Evolutionary conservation across 2,797 vertebrate genomes (phyloP).

Genomic region (Lacerta viridis): DNA sequence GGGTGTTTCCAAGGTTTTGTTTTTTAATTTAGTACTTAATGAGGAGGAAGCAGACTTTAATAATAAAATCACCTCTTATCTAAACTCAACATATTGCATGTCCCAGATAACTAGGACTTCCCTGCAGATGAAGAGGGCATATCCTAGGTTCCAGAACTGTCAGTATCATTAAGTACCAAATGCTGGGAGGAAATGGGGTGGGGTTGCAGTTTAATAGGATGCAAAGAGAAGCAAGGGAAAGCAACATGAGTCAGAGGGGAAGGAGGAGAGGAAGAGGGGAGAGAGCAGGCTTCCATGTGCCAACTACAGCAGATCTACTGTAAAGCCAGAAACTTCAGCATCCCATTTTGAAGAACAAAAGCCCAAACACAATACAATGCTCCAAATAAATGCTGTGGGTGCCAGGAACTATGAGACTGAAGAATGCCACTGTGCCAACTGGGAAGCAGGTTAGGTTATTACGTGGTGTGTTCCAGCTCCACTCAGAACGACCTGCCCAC

Average conservation of each 20-base stretch:
- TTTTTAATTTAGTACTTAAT: background rate
- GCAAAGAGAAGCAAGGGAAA: background rate
- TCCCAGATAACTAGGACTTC: background rate
- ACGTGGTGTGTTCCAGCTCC: conserved; percentile 59
- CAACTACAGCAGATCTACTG: fast-evolving
- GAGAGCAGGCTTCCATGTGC: background rate
- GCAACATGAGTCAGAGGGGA: background rate
- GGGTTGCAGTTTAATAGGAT: background rate
- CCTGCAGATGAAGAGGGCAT: background rate
- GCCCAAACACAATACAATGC: background rate
- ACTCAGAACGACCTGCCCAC: conserved; percentile 72
- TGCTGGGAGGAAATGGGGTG: background rate
- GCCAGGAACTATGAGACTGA: conserved; percentile 27
- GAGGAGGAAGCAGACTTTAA: background rate
- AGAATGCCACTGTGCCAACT: conserved; percentile 25
- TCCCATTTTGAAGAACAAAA: conserved; percentile 10
- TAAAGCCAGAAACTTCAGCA: background rate
- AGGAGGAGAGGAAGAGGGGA: background rate
- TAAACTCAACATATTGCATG: background rate
- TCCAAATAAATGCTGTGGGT: background rate
- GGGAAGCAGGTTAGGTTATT: conserved; percentile 56
- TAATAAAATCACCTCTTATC: background rate
- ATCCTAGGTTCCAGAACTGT: background rate
- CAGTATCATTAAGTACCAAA: background rate
- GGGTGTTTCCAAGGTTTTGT: background rate